Base-by-base conservation (phyloP, 2,888 invertebrate genomes). In the Limnephilus marmoratus region DNA sequence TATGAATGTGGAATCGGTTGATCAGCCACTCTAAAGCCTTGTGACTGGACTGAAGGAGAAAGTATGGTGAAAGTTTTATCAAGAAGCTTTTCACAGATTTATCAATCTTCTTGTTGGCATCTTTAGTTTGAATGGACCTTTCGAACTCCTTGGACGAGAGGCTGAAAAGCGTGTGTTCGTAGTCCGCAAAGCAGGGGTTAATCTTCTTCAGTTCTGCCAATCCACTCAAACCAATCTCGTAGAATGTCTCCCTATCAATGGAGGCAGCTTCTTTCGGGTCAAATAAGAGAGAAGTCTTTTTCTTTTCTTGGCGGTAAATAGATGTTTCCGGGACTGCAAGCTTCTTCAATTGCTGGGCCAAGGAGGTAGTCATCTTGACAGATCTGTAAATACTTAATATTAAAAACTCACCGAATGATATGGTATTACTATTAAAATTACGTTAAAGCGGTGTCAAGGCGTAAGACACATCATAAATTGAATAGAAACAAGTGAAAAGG, bases 21-120 rank as follows among this genome's bases (percentile, higher is more conserved):
- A 99, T 97, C 4, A 99, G 96, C 99, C 99, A 99, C 96, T 99
- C 99, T 87, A 99, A 95, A 2, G 99, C 98, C 96, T 99, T 98
- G 94, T 99, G 98, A 0, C 97, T 95, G 0, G 98, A 97, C 94
- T 98, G 98, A 0, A 99, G 95, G 90, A 98, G 96, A 94, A 99
- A 97, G 95, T 99, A 99, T 0, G 99, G 99, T 1, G 99, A 98
- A 7, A 99, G 94, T 81, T 97, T 96, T 3, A 98, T 95, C 0
- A 99, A 95, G 95, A 99, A 99, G 93, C 97, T 97, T 91, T 97
- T 97, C 37, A 99, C 97, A 5, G 96, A 96, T 81, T 96, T 96
- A 95, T 99, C 97, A 29, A 99, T 95, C 94, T 97, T 97, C 93
- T 97, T 95, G 95, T 99, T 99, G 0, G 97, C 96, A 93, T 98